Conservation (phyloP, 2,888 invertebrate genomes). For the Limenitis camilla region DNA sequence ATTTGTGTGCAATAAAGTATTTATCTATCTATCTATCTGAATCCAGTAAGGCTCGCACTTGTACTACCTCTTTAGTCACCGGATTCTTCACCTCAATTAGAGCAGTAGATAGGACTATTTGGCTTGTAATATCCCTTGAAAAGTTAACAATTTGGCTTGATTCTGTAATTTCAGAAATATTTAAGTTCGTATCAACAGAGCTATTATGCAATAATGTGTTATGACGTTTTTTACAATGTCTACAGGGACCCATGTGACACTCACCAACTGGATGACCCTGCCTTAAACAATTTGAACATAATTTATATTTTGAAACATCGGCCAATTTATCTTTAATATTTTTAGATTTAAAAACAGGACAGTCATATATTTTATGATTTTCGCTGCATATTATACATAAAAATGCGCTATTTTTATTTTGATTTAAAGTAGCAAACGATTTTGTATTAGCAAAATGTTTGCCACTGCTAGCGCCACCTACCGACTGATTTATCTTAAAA, state of each 20-base stretch:
- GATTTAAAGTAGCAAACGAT: conserved; percentile 6
- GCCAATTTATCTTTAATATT: conserved; percentile 3
- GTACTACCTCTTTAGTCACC: conserved; percentile 5
- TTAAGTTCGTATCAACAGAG: not conserved
- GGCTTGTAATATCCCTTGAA: not conserved
- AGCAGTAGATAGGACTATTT: conserved; percentile 14
- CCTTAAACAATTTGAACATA: conserved; percentile 14
- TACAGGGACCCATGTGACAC: conserved; percentile 13
- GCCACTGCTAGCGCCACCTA: no score
- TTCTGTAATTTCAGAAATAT: not conserved
- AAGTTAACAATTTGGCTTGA: not conserved
- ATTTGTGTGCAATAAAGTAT: no score
- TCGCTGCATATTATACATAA: conserved; percentile 10
- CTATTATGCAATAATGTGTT: conserved; percentile 11
- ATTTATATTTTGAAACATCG: conserved; percentile 14
- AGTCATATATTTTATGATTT: conserved; percentile 13
- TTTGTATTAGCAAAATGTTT: not conserved
- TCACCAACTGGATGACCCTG: not conserved
- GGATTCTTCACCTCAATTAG: conserved; percentile 21
- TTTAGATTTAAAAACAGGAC: conserved; percentile 12
- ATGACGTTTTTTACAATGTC: conserved; percentile 9
- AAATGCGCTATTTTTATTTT: not conserved
- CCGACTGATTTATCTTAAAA: not conserved
- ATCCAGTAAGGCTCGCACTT: conserved; percentile 15
- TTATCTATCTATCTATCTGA: no score